Conservation (phyloP, 2,888 invertebrate species). For the Hyles lineata region DNA sequence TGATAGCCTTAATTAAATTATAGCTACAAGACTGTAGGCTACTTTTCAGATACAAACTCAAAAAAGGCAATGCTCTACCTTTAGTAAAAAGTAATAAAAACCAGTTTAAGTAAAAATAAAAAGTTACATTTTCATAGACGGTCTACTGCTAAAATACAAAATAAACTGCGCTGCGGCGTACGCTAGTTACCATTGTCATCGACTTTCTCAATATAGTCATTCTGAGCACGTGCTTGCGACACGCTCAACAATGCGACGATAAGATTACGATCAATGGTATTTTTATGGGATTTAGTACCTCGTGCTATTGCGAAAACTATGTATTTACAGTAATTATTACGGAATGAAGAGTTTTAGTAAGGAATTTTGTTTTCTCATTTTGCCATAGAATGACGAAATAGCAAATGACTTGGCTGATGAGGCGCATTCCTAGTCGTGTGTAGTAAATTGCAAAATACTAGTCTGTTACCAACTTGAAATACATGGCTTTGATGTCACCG, state of each 20-base stretch:
- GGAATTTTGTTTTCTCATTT: not conserved
- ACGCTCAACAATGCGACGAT: conserved; percentile 55
- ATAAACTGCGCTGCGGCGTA: conserved; percentile 9
- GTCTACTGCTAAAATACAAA: conserved; percentile 8
- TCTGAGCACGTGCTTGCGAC: conserved; percentile 67
- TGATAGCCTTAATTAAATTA: too few relatives aligned
- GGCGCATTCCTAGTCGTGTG: not conserved
- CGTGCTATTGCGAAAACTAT: conserved; percentile 42
- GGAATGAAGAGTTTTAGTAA: not conserved
- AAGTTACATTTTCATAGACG: not conserved
- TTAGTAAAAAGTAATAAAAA: too few relatives aligned
- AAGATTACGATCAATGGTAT: conserved; percentile 51
- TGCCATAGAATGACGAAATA: not conserved
- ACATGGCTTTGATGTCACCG: not conserved
- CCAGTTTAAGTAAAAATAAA: too few relatives aligned
- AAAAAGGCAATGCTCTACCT: too few relatives aligned
- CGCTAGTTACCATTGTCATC: conserved; percentile 33
- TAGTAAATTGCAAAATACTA: not conserved
- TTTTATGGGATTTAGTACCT: conserved; percentile 47
- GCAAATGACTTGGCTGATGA: not conserved
- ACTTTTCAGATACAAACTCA: not conserved
- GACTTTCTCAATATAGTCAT: conserved; percentile 74
- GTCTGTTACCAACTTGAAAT: not conserved
- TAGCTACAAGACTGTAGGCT: too few relatives aligned
- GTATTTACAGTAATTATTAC: not conserved